Percentiles rank a stretch among this genome's conserved stretches.
Conservation (phyloP, 1,140 invertebrate species). For the Latrodectus geometricus region DNA sequence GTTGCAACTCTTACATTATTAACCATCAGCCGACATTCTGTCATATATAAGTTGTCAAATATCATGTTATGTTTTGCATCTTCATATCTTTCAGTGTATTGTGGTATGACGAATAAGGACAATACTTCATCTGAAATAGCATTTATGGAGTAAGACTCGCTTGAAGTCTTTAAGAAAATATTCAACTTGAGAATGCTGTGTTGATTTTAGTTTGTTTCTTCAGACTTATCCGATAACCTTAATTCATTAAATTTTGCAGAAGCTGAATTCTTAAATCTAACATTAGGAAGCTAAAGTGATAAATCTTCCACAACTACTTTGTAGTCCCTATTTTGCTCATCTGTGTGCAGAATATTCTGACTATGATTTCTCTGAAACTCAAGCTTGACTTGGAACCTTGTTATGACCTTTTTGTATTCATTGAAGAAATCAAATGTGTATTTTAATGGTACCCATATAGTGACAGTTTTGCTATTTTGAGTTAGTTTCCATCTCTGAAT, state of each 20-base stretch:
- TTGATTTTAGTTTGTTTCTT: conserved; percentile 3
- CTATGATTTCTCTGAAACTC: conserved; percentile 4
- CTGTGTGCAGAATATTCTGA: conserved; percentile 12
- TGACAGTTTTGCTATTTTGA: conserved; percentile 12
- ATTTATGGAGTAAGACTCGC: neutral
- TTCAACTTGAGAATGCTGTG: conserved; percentile 7
- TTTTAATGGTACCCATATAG: conserved; percentile 31
- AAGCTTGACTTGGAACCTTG: conserved; percentile 2
- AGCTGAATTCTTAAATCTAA: conserved; percentile 6
- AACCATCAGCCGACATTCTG: neutral
- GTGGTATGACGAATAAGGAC: neutral
- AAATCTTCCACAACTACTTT: conserved; percentile 14
- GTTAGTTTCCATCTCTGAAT: conserved; percentile 13
- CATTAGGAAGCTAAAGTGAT: neutral
- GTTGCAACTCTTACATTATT: no score
- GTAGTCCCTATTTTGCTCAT: neutral
- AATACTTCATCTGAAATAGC: conserved; percentile 18
- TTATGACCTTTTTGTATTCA: conserved; percentile 27
- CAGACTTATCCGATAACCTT: neutral
- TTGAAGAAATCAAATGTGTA: conserved; percentile 30
- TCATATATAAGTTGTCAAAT: conserved; percentile 39
- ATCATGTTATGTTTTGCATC: conserved; percentile 2
- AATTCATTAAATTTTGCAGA: conserved; percentile 7
- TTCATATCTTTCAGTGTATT: conserved; percentile 24
- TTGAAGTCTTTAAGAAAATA: conserved; percentile 1